Evolutionary conservation across 2,113 vertebrate genomes (phyloP), one percentile per base, ranked within the genome.

Genomic region (Pachycephala philippinensis): DNA sequence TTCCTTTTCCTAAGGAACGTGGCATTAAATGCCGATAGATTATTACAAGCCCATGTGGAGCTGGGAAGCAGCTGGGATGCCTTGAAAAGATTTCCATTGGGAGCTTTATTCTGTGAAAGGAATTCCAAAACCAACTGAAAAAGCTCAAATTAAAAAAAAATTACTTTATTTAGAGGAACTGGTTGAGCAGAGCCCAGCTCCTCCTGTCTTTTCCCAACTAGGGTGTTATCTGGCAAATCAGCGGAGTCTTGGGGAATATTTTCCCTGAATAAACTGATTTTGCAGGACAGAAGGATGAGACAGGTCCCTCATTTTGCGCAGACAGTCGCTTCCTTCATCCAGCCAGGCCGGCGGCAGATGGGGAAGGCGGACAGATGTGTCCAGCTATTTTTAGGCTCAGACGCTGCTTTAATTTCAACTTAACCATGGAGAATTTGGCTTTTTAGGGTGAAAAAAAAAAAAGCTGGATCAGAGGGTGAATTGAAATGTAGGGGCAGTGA

Each of bases 361-460:
- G 89, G 60, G 52, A 90, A 42, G 71, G 92, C 5, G 0, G 87
- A 50, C 92, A 89, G 95, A 94, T 79, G 95, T 27, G 66, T 70
- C 76, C 2, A 8, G 87, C 33, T 96, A 93, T 96, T 95, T 94
- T 89, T 83, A 95, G 94, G 83, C 37, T 74, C 40, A 49, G 87
- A 81, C 0, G 2, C 69, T 13, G 56, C 84, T 86, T 94, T 69
- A 50, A 83, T 86, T 95, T 88, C 65, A 30, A 53, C 47, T 27
- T 9, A 77, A 70, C 74, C 56, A 1, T 2, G 0, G 76, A 49
- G 39, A 89, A 71, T 45, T 59, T 23, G 80, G 66, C 49, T 50
- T 50, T 83, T 85, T 66, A 39, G 65, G 42, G 31, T 13, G 9
- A 11, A 28, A 35, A 30, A 63, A 44, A 28, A 63, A 33, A 71